Conservation (phyloP, 2,113 vertebrate species). For the Ahaetulla prasina region DNA sequence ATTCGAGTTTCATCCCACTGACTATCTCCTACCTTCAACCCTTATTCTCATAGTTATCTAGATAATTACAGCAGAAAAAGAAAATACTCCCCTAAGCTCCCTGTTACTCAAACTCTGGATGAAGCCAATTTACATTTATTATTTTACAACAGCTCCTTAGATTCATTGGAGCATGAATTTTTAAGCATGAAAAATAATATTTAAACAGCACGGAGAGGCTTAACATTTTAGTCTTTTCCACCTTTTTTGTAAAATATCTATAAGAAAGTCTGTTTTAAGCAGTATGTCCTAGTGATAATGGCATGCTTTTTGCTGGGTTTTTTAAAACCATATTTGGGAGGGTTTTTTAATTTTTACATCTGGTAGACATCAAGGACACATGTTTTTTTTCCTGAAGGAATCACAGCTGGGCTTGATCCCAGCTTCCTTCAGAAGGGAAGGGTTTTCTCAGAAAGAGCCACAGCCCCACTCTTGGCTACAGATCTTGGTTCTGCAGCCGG, state of each 20-base stretch:
- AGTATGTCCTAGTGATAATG: not conserved
- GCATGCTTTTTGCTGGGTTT: conserved; percentile 19
- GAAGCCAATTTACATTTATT: not conserved
- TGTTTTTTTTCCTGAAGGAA: conserved; percentile 22
- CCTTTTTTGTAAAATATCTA: not conserved
- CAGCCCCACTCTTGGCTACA: conserved; percentile 7
- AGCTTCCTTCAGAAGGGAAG: not conserved
- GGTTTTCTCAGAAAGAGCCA: conserved; percentile 9
- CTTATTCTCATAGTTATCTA: not conserved
- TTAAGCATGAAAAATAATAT: not conserved
- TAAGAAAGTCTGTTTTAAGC: not conserved
- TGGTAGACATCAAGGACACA: conserved; percentile 42
- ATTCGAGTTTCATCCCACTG: not conserved
- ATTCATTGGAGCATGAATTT: not conserved
- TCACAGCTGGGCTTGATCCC: conserved; percentile 35
- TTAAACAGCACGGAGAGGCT: not conserved
- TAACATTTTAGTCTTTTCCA: not conserved
- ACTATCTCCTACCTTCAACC: too few species aligned
- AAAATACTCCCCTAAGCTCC: not conserved
- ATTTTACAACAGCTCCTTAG: not conserved
- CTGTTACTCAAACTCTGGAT: not conserved
- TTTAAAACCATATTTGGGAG: conserved; percentile 41
- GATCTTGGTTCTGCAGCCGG: not conserved
- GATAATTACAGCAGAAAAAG: not conserved
- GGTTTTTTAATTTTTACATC: conserved; percentile 24